Evolutionary conservation across 2,888 invertebrate genomes (phyloP), one percentile per base, ranked within the genome.

Genomic region (Pseudoips prasinana): DNA sequence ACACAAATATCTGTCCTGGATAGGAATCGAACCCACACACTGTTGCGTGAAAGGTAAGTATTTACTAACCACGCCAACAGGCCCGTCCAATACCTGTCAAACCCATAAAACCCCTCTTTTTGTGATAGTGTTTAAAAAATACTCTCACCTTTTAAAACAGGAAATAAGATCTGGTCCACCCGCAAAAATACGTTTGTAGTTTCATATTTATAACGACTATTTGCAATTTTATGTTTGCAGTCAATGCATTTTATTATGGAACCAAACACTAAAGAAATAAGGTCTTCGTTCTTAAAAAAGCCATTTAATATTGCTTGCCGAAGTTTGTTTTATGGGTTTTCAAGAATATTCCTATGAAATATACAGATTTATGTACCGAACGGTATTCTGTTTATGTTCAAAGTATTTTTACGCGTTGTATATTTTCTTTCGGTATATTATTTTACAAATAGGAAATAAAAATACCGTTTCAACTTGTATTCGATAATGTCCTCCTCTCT

Each of bases 161-260:
- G 25, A 1, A 28, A 50, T 50, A 60, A 52, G 39, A 38, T 19
- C 39, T 26, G 36, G 32, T 27, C 10, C 25, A 42, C 26, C 50
- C 40, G 61, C 46, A 56, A 39, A 44, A 40, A 14, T 39, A 55
- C 49, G 28, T 51, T 57, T 53, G 58, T 43, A 42, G 35, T 50
- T 49, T 51, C 55, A 62, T 62, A 60, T 66, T 64, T 62, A 65
- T 58, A 55, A 54, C 52, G 30, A 31, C 34, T 39, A 55, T 62
- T 42, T 53, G 39, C 59, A 58, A 52, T 11, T 22, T 27, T 55
- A 25, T 34, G 29, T 50, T 25, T 46, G 3, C 10, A 3, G 5
- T 10, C 22, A 22, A 0, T 0, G 9, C 30, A 44, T 29, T n/a
- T 1, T 10, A 36, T 28, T 17, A 25, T 28, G 3, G 5, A 3